A percentile compares a stretch with the other conserved stretches of the same genome.
Conservation (phyloP, 2,888 invertebrate genomes). For the Tipula unca region DNA sequence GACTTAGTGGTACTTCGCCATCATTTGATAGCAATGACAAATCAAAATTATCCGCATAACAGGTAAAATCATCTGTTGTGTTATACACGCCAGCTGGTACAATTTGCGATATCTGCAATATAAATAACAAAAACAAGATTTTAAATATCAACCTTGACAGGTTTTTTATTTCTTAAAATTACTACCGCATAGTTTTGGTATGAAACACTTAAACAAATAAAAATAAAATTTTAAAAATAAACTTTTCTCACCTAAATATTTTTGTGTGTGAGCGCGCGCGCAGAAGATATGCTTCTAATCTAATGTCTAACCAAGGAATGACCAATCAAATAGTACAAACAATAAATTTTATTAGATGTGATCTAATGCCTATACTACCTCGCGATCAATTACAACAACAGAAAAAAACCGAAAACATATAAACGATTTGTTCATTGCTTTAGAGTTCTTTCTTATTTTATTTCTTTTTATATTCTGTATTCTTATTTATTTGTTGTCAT, state of each 20-base stretch:
- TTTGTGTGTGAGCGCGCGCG: background rate
- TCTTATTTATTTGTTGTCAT: slow-evolving; percentile 1
- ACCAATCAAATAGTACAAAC: slow-evolving; percentile 16
- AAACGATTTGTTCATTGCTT: background rate
- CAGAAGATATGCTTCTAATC: background rate
- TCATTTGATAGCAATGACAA: slow-evolving; percentile 59
- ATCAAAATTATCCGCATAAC: slow-evolving; percentile 57
- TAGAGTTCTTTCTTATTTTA: background rate
- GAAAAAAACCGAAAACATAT: background rate
- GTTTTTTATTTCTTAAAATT: background rate
- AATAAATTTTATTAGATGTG: slow-evolving; percentile 17
- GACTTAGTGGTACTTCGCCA: slow-evolving; percentile 43
- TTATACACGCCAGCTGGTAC: slow-evolving; percentile 26
- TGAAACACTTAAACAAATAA: background rate
- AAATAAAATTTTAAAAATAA: background rate
- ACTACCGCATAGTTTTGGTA: background rate
- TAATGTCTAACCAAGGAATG: background rate
- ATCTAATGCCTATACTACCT: slow-evolving; percentile 2
- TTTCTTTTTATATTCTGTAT: background rate
- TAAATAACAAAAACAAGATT: background rate
- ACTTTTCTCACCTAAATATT: background rate
- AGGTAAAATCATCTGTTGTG: slow-evolving; percentile 33
- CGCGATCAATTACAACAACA: background rate
- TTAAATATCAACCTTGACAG: slow-evolving; percentile 8
- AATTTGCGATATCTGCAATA: slow-evolving; percentile 16